Base-by-base conservation (phyloP, 2,113 vertebrate species). In the Catharus minimus region DNA sequence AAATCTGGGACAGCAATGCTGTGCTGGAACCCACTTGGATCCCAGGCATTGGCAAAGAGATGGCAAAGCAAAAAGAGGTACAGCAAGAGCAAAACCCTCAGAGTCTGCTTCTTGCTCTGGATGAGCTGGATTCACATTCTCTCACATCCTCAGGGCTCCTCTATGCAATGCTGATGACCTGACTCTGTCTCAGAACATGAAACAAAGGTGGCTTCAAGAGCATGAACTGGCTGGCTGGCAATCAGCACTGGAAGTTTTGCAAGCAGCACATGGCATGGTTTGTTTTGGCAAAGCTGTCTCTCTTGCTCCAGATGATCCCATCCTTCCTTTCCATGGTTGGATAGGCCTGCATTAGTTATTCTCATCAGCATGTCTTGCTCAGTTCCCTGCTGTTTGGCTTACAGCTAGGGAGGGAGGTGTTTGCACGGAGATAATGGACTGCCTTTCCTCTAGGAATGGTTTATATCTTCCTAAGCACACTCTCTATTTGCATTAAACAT, bases 401-500 rank as follows among this genome's bases (percentile, higher is more conserved):
- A 84, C 85, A 88, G 95, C 78, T 62, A 80, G 87, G 90, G 89
- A 91, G 24, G 78, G 96, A 93, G 79, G 86, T 93, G 92, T 95
- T 92, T 94, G 93, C 73, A 76, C 0, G 11, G 82, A 94, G 94
- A 94, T 95, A 96, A 95, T 76, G 93, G 86, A 79, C 93, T 90
- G 92, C 72, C 92, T 96, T 82, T 78, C 88, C 93, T 91, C 86
- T 67, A 91, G 94, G 73, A 86, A 95, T 94, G 93, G 79, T 92
- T 90, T 82, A 53, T 93, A 93, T 91, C 95, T 94, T 92, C 91
- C 95, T 86, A 92, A 95, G 94, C 94, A 96, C 89, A 94, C 86
- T 92, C 80, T 71, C 88, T 86, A 84, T 96, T 94, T 97, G 95
- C 95, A 95, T 93, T 93, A 92, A 92, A 94, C 89, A 89, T 86